phyloP scores from a whole-genome alignment of 2,797 vertebrate species.

The Glyptemys insculpta region DNA sequence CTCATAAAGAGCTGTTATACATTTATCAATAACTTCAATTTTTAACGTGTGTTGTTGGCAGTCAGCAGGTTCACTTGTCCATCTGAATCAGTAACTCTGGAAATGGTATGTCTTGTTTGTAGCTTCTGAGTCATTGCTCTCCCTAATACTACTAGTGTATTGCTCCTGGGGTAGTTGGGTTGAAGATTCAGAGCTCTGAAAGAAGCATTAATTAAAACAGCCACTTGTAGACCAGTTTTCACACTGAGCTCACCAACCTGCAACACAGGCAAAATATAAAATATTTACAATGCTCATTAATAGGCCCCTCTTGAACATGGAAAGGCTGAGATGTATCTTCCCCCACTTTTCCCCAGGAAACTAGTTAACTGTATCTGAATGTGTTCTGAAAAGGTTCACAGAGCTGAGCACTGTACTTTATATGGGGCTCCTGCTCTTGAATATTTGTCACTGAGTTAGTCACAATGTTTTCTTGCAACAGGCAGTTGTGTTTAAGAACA shows the following conservation, averaged over 20 bases:
- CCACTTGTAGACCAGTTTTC: neutral
- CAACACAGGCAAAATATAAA: neutral
- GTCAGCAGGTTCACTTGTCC: neutral
- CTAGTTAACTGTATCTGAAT: constrained; percentile 43
- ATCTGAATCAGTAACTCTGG: neutral
- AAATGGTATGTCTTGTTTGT: neutral
- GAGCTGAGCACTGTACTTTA: constrained; percentile 18
- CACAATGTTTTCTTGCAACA: constrained; percentile 65
- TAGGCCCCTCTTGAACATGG: neutral
- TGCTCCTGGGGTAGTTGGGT: neutral
- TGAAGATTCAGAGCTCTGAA: neutral
- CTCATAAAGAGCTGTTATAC: neutral
- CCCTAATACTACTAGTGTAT: neutral
- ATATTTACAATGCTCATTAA: neutral
- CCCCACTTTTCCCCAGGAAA: neutral
- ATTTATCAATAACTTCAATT: neutral
- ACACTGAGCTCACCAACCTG: neutral
- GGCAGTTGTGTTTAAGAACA: constrained; percentile 50
- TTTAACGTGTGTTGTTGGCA: neutral
- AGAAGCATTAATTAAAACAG: neutral
- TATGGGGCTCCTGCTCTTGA: constrained; percentile 37
- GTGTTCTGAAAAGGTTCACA: constrained; percentile 22
- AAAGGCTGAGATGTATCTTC: neutral
- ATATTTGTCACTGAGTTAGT: constrained; percentile 67
- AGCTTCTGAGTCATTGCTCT: neutral